Conservation (phyloP, 2,113 vertebrate species). For the Harpagus bidentatus region DNA sequence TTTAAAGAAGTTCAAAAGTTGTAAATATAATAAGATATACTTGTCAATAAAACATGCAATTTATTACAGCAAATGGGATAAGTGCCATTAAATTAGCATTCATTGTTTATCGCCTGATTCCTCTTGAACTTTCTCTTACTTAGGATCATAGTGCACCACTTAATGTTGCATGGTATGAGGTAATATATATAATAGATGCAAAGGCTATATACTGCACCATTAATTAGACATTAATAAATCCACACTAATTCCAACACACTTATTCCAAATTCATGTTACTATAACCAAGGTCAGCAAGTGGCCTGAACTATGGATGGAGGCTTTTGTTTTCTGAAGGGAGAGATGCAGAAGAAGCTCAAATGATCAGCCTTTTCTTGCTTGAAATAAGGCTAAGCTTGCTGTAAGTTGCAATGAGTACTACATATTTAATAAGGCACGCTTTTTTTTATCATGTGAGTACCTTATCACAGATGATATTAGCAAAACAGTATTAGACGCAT, state of each 20-base stretch:
- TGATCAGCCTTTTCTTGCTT: not conserved
- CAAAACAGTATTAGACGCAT: not conserved
- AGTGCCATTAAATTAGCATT: conserved; percentile 23
- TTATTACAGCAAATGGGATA: not conserved
- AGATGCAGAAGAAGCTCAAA: not conserved
- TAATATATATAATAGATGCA: not conserved
- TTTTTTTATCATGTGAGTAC: not conserved
- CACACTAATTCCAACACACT: not conserved
- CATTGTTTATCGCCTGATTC: not conserved
- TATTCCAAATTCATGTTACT: not conserved
- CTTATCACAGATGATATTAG: not conserved
- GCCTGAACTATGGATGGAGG: not conserved
- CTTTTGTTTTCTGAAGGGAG: not conserved
- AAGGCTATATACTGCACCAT: not conserved
- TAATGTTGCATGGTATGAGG: not conserved
- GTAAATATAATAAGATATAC: not conserved
- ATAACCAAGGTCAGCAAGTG: not conserved
- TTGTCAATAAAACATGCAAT: conserved; percentile 37
- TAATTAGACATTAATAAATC: not conserved
- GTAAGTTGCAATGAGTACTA: not conserved
- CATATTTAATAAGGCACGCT: not conserved
- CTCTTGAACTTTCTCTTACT: not conserved
- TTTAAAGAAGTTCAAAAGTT: not conserved
- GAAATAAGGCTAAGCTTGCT: not conserved
- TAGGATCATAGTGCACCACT: not conserved